These are phyloP conservation scores for Carassius gibelio DNA, from an alignment of 2,113 vertebrate genomes.

Conservation along the genomic window DNA sequence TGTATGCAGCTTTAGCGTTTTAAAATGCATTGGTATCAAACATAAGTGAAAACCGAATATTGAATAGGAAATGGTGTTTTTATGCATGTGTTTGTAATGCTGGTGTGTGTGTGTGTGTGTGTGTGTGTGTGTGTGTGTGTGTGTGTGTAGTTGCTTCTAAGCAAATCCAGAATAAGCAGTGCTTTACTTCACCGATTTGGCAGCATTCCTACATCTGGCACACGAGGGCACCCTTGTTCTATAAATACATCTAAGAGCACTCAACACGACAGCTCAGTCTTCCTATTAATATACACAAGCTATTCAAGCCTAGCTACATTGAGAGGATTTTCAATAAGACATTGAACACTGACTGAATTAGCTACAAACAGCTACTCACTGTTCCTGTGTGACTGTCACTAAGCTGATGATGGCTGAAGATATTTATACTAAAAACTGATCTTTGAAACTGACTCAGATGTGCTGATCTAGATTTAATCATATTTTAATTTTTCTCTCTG, in stretches of 20 bases:
- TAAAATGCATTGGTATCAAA: not conserved
- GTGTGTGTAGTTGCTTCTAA: conserved; percentile 24
- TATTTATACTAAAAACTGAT: not conserved
- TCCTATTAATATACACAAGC: conserved; percentile 9
- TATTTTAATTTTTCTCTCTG: conserved; percentile 45
- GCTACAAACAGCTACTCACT: not conserved
- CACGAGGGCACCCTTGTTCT: conserved; percentile 48
- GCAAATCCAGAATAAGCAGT: conserved; percentile 41
- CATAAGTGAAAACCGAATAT: not conserved
- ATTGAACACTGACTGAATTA: not conserved
- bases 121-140: conserved; percentile 24
- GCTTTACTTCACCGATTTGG: conserved; percentile 32
- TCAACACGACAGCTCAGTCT: not conserved
- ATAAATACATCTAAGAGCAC: conserved; percentile 43
- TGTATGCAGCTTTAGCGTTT: not conserved
- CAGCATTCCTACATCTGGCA: conserved; percentile 29
- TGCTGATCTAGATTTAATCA: not conserved
- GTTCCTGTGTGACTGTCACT: not conserved
- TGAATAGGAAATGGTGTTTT: not conserved
- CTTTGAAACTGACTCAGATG: not conserved
- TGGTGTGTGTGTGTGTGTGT: conserved; percentile 28
- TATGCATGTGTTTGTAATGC: conserved; percentile 28
- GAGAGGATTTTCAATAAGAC: not conserved
- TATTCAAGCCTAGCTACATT: not conserved
- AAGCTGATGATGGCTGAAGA: not conserved